Evolutionary conservation across 2,113 vertebrate genomes (phyloP).

Genomic region (Promerops cafer): DNA sequence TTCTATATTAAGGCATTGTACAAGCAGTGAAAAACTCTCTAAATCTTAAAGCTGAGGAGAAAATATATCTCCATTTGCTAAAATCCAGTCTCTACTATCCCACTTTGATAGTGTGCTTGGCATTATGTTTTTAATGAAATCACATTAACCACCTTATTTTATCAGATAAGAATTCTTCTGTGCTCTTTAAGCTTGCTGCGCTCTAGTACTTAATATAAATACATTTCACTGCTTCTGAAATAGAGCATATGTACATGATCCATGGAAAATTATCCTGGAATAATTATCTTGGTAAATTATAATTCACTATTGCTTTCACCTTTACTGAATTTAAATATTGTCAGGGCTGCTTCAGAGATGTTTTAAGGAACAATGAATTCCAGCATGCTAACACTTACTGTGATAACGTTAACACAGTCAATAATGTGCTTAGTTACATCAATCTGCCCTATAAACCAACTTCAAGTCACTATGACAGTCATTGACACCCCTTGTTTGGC

Average conservation of each 20-base stretch:
- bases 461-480: background rate
- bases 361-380: background rate
- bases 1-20: background rate
- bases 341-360: background rate
- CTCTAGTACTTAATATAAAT: background rate
- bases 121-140: background rate
- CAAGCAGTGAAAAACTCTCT: background rate
- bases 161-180: background rate
- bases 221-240: background rate
- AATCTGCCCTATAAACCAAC: background rate
- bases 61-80: background rate
- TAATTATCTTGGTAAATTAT: background rate
- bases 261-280: background rate
- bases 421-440: background rate
- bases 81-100: background rate
- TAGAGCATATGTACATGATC: background rate
- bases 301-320: background rate
- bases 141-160: background rate
- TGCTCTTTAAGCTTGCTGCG: background rate
- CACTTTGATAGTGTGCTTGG: background rate
- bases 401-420: background rate
- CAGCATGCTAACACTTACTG: background rate
- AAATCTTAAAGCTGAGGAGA: background rate
- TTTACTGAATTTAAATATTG: background rate
- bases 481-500: background rate